Conservation (phyloP, 2,113 vertebrate genomes). For the Melanerpes formicivorus region DNA sequence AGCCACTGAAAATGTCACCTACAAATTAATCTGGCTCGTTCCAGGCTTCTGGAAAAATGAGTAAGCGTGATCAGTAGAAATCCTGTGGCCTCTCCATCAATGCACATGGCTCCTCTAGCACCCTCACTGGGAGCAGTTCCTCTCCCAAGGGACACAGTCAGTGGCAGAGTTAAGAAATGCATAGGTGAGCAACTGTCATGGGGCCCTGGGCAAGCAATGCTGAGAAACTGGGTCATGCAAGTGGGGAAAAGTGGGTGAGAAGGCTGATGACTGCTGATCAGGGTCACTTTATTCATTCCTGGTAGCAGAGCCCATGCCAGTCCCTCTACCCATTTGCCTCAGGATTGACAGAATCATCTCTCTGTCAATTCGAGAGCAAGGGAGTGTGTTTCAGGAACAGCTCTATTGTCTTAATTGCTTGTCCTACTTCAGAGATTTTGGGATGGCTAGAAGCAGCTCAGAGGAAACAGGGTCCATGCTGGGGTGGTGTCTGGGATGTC, state of each 20-base stretch:
- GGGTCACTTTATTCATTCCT: background rate
- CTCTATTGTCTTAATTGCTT: conserved; percentile 23
- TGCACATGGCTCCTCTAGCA: background rate
- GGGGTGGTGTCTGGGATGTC: background rate
- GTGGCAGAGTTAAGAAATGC: background rate
- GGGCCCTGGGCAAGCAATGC: background rate
- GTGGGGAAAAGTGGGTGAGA: background rate
- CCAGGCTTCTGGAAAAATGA: background rate
- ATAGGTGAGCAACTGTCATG: background rate
- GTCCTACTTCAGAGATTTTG: conserved; percentile 21
- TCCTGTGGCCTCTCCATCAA: background rate
- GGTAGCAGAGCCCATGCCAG: background rate
- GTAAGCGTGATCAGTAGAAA: background rate
- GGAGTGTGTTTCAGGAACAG: background rate
- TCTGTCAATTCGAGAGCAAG: background rate
- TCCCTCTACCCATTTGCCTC: accelerated
- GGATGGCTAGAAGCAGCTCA: background rate
- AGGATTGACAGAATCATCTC: background rate
- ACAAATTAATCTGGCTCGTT: conserved; percentile 12
- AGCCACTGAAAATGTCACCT: conserved; percentile 22
- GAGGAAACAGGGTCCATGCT: background rate
- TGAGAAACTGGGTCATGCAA: background rate
- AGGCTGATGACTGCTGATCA: background rate
- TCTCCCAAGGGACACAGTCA: background rate
- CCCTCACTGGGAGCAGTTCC: background rate